A percentile compares a stretch with the other conserved stretches of the same genome.
These are phyloP conservation scores for Varecia variegata DNA, from an alignment of 2,797 vertebrate species.

Conservation along the genomic window DNA sequence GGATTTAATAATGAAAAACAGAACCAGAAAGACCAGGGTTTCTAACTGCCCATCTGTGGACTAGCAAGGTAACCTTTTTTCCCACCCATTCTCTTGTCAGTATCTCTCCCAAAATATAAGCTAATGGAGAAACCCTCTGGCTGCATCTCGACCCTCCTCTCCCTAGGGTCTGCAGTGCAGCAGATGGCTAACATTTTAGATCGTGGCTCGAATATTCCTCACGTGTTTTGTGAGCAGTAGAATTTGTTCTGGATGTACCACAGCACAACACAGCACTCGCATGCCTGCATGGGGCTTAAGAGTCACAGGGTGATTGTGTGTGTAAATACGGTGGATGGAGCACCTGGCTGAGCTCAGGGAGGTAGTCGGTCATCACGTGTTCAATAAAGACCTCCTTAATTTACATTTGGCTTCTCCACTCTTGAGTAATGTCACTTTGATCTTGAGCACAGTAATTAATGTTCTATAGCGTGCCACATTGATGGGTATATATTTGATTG, in stretches of 20 bases:
- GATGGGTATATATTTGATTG: slow-evolving; percentile 24
- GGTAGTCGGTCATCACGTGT: neutral
- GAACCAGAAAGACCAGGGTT: neutral
- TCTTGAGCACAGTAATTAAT: slow-evolving; percentile 60
- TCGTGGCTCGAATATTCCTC: neutral
- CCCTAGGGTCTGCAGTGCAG: neutral
- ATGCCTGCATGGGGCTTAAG: neutral
- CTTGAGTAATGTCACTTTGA: slow-evolving; percentile 69
- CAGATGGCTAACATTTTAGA: neutral
- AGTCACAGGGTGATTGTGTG: neutral
- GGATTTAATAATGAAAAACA: neutral
- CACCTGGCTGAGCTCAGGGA: neutral
- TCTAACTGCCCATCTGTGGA: neutral
- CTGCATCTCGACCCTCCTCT: neutral
- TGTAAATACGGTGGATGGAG: neutral
- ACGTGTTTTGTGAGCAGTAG: neutral
- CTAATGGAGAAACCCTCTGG: neutral
- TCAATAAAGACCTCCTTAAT: slow-evolving; percentile 37
- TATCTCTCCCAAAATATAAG: neutral
- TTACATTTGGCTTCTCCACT: slow-evolving; percentile 70
- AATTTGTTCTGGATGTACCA: neutral
- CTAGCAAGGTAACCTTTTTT: neutral
- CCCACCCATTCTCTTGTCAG: neutral
- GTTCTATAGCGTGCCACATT: neutral
- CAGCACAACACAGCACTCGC: neutral